Conservation (phyloP, 2,888 invertebrate species). For the Apantesis nais region DNA sequence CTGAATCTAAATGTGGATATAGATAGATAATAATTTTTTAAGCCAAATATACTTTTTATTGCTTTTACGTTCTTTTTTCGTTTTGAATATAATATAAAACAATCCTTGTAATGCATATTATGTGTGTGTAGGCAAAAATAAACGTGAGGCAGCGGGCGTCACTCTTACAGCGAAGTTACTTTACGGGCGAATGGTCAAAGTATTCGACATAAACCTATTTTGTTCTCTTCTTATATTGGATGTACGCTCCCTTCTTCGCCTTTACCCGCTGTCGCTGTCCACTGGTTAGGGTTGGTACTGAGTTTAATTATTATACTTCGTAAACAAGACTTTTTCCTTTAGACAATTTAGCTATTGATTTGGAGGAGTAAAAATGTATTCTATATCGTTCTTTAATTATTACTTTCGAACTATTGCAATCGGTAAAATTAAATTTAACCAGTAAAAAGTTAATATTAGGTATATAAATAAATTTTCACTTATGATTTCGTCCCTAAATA, state of each 20-base stretch:
- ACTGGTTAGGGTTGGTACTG: conserved; percentile 69
- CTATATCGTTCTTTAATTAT: background rate
- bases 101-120: conserved; percentile 41
- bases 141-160: conserved; percentile 64
- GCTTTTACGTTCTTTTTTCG: background rate
- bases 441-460: background rate
- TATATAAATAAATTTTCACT: background rate
- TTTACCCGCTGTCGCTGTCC: conserved; percentile 73
- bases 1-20: conserved; percentile 22
- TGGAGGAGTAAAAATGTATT: background rate
- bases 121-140: conserved; percentile 40
- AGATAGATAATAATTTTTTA: background rate
- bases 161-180: conserved; percentile 79
- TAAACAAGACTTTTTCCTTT: background rate
- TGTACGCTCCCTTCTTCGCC: conserved; percentile 79
- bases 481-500: too few relatives aligned
- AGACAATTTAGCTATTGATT: background rate
- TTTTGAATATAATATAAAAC: conserved; percentile 4
- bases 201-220: conserved; percentile 86
- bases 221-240: conserved; percentile 86
- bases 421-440: background rate
- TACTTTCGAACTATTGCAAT: background rate
- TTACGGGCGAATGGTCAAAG: conserved; percentile 85
- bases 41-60: background rate
- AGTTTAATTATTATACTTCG: conserved; percentile 18